Base-by-base conservation (phyloP, 2,113 vertebrate species). In the Myrmophylax atrothorax region DNA sequence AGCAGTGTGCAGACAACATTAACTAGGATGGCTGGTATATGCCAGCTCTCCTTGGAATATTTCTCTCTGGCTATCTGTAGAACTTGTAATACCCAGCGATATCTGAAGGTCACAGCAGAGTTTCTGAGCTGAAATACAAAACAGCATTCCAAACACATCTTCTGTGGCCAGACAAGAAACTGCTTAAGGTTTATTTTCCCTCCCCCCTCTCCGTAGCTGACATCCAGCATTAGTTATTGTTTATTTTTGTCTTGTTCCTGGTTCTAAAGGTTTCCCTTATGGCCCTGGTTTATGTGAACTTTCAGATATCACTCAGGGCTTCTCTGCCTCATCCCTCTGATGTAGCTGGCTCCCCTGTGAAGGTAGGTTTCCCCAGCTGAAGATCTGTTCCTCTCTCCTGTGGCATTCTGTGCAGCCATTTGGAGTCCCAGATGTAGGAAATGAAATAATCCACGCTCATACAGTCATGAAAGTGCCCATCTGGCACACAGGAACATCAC, bases 381-480 rank as follows among this genome's bases (percentile, higher is more conserved):
- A 97, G 98, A 97, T 97, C 94, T 55, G 96, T 93, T 97, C 94
- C 95, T 97, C 95, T 97, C 97, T 98, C 97, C 97, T 97, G 97
- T 98, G 95, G 92, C 98, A 98, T 98, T 98, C 98, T 98, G 98
- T 98, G 96, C 96, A 97, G 97, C 98, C 98, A 98, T 99, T 98
- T 99, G 99, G 98, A 99, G 98, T 98, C 98, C 98, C 98, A 99
- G 99, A 99, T 99, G 99, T 98, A 99, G 98, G 97, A 98, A 98
- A 98, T 98, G 97, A 98, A 98, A 98, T 99, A 99, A 99, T 99
- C 98, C 98, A 98, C 82, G 97, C 98, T 98, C 97, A 97, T 94
- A 98, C 97, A 98, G 98, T 98, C 98, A 98, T 98, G 98, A 98
- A 98, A 98, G 98, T 98, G 98, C 98, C 98, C 99, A 99, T 99